Base-by-base conservation (phyloP, 2,113 vertebrate genomes). In the Pipa parva region DNA sequence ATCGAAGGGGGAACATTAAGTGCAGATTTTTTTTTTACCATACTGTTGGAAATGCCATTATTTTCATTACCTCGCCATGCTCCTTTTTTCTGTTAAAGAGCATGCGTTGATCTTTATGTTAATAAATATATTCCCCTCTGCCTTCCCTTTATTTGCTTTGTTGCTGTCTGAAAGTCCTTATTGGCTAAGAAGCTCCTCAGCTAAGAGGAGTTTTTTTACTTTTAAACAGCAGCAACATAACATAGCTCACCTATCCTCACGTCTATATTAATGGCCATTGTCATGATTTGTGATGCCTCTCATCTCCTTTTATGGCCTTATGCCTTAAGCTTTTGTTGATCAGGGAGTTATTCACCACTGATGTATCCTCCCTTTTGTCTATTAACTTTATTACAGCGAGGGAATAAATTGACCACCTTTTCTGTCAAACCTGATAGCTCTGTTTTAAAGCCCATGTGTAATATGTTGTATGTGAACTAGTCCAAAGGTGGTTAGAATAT, bases 61-160 rank as follows among this genome's bases (percentile, higher is more conserved):
- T 66, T 42, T 31, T 51, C 39, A 18, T 57, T 58, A 50, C 64
- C 29, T 68, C 46, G 52, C 56, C 24, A 15, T 26, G 31, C 45
- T 36, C 55, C 21, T 37, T 55, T 46, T 36, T 26, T 31, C 63
- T 58, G 22, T 20, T 21, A 17, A 15, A 17, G 55, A 50, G 45
- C 56, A 48, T 59, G n/a, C 51, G 25, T 21, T 42, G 29, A 52
- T 25, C 48, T 18, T 51, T 69, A 51, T 29, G 65, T 51, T 68
- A 52, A 60, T 60, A 69, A 60, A 42, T 27, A 58, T 58, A 24
- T 18, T 48, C 28, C 37, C 21, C 11, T 33, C 22, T 27, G 3
- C 25, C 9, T 45, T 65, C 36, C 18, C 46, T 11, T 21, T 57
- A 48, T 66, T 36, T 24, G 11, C 49, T 42, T 28, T 17, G 8